Percentiles rank a stretch among this genome's conserved stretches.
Conservation (phyloP, 2,113 vertebrate genomes). For the Pseudorhombus dupliciocellatus region DNA sequence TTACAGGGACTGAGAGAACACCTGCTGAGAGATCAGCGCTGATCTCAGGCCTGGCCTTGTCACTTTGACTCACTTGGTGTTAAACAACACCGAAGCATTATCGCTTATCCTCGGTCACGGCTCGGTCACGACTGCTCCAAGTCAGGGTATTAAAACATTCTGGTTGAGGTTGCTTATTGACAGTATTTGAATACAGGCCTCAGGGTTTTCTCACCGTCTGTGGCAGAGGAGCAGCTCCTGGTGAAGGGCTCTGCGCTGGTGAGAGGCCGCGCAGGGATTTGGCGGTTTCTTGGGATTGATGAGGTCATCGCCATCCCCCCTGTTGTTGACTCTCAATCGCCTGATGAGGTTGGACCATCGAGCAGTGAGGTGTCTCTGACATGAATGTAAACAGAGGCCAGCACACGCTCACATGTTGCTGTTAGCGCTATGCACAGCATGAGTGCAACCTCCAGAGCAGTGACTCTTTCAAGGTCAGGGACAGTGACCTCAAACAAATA, state of each 20-base stretch:
- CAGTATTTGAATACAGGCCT: background rate
- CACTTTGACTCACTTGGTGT: constrained; percentile 18
- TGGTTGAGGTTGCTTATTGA: background rate
- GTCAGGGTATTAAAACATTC: background rate
- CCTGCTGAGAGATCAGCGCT: constrained; percentile 16
- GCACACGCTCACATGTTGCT: background rate
- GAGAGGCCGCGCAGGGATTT: constrained; percentile 54
- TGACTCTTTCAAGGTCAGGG: background rate
- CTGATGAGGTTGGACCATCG: constrained; percentile 18
- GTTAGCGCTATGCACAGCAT: background rate
- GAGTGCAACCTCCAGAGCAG: background rate
- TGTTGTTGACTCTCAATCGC: constrained; percentile 43
- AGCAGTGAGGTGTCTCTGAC: constrained; percentile 48
- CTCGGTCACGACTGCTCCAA: background rate
- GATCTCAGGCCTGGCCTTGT: constrained; percentile 6
- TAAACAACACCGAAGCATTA: constrained; percentile 37
- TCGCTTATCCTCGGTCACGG: constrained; percentile 15
- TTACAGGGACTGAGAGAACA: background rate
- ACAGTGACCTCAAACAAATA: background rate
- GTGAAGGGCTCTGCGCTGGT: constrained; percentile 65
- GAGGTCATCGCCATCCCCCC: constrained; percentile 57
- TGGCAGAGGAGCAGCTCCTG: constrained; percentile 78
- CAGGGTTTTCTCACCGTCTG: constrained; percentile 67
- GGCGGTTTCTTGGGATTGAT: constrained; percentile 67
- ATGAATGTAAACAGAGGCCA: constrained; percentile 7